phyloP scores from a whole-genome alignment of 2,797 vertebrate species.

The Pantherophis alleghaniensis region DNA sequence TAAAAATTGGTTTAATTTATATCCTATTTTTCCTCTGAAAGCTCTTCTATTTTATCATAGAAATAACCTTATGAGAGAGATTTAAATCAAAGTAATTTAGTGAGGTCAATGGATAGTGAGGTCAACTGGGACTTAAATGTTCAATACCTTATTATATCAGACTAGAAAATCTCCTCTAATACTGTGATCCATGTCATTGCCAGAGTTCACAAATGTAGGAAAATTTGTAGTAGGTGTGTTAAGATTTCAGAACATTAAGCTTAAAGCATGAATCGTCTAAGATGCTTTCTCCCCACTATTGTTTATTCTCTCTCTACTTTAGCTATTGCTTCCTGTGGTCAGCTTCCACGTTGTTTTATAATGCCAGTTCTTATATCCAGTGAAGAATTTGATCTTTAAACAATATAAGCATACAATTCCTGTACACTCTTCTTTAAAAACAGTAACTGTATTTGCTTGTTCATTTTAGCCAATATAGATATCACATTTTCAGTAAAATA shows the following conservation, averaged over 20 bases:
- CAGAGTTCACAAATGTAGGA: neutral
- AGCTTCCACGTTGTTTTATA: neutral
- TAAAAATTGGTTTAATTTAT: neutral
- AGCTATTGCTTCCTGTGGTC: neutral
- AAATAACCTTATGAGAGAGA: neutral
- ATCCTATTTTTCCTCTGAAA: neutral
- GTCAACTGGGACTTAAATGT: neutral
- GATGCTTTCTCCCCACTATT: neutral
- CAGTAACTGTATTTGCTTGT: neutral
- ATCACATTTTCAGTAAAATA: neutral
- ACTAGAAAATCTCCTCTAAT: neutral
- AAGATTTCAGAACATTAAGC: neutral
- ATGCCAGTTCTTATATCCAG: neutral
- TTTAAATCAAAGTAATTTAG: neutral
- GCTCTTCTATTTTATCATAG: neutral
- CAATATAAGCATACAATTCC: neutral
- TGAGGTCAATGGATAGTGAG: neutral
- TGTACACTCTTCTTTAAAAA: neutral
- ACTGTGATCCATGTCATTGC: neutral
- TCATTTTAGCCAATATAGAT: neutral
- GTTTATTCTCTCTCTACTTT: neutral
- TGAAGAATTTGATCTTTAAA: conserved; percentile 3
- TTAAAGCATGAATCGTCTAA: neutral
- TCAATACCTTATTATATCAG: neutral
- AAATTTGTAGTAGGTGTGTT: neutral